Base-by-base conservation (phyloP, 2,797 vertebrate genomes). In the Microctenopoma lineatum region DNA sequence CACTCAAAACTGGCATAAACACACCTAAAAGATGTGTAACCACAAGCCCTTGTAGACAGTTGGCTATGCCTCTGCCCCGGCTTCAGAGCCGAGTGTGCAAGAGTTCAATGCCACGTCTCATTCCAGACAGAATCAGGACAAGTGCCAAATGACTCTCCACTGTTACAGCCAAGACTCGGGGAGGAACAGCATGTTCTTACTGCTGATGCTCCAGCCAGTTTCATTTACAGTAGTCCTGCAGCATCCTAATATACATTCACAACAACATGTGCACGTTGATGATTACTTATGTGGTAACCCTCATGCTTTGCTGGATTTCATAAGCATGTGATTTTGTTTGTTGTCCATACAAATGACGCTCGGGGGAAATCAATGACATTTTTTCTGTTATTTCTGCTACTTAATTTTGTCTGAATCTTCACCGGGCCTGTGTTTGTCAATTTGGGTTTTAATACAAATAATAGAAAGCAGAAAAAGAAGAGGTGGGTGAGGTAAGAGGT, bases 51-150 rank as follows among this genome's bases (percentile, higher is more conserved):
- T n/a, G 56, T 36, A 84, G 67, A 80, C 57, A 81, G 70, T 47
- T n/a, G 18, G 21, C 69, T 48, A 47, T 27, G 16, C 63, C 59
- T 83, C 67, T 48, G 7, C 56, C 77, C 66, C 64, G 71, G 66
- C 57, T 84, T 58, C 47, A 57, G 88, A 92, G 85, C 76, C 48
- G 81, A 94, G 87, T 87, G 80, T 86, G 93, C 87, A 89, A 92
- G 91, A 94, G 88, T 93, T 94, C 92, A 95, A 93, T 93, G 92
- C 89, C 82, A 87, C 75, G 53, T 75, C 85, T 90, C 80, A 76
- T 92, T 92, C 85, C 79, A 85, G 80, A 86, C 86, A 85, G 68
- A 80, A 73, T 64, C 75, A 69, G 82, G 72, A 87, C 56, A 81
- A 80, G 80, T 57, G 74, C 84, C 82, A 91, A 87, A 84, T 65